Evolutionary conservation across 2,113 vertebrate species (phyloP), one percentile per base, ranked within the genome.

Genomic region (Nettapus auritus): DNA sequence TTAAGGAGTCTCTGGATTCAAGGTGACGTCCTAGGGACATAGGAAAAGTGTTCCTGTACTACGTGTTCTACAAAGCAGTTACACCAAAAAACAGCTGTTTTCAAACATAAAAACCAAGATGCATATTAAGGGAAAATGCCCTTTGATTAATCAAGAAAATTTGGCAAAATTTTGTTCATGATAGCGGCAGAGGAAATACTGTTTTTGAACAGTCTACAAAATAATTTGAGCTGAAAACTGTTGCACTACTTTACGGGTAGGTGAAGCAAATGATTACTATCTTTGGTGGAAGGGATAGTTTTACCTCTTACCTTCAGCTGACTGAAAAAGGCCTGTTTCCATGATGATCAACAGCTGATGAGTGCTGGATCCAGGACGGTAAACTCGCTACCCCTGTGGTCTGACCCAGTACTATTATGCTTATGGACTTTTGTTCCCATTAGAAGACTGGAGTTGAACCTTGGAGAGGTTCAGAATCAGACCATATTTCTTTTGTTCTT

Each of bases 391-490:
- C 16, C 3, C 11, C 11, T 40, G 12, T n/a, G 53, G 6, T 66
- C 46, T 59, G 62, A 52, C 20, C 12, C 28, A 57, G 44, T 18
- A 21, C 8, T 8, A 2, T 64, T 50, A 18, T 0, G 0, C 19
- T 26, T 38, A 2, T 3, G 28, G 59, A 53, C 0, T 2, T 83
- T 29, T 63, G 22, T 6, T 67, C 12, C 36, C 31, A 28, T 31
- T 46, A 42, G 74, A 74, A 77, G 15, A 28, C 13, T 22, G 28
- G 46, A 71, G 46, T 69, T 69, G 74, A 82, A 70, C 5, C 10
- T 67, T 88, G n/a, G 22, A 15, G 15, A 8, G 26, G 9, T 53
- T 76, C 50, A 67, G 74, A 92, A 62, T 48, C 23, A 66, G 57
- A 31, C 3, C 5, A 3, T 1, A 13, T 1, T 1, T 1, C 1